Evolutionary conservation across 2,113 vertebrate species (phyloP).

Genomic region (Burhinus oedicnemus): DNA sequence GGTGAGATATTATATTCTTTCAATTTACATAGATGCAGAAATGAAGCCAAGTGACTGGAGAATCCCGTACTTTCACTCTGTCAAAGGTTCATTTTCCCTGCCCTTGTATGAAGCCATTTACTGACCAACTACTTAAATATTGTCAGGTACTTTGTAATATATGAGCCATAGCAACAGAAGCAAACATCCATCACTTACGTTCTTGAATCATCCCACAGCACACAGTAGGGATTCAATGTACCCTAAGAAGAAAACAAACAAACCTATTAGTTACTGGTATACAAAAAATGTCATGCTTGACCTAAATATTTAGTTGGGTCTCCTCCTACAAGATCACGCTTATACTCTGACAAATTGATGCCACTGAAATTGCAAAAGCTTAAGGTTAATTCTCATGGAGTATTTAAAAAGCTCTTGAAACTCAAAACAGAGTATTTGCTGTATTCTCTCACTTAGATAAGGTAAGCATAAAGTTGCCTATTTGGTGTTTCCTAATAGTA

Average conservation of each 20-base stretch:
- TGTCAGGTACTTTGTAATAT: constrained; percentile 2
- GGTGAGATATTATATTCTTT: not conserved
- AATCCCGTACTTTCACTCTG: not conserved
- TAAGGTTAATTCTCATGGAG: not conserved
- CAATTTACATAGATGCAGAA: not conserved
- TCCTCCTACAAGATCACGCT: not conserved
- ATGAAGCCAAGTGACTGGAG: not conserved
- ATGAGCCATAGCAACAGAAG: constrained; percentile 41
- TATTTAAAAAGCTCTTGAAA: not conserved
- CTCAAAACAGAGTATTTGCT: not conserved
- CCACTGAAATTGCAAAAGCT: not conserved
- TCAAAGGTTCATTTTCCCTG: not conserved
- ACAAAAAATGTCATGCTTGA: not conserved
- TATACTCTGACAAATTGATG: not conserved
- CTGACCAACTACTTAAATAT: not conserved
- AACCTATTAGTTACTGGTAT: not conserved
- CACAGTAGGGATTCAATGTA: constrained; percentile 94
- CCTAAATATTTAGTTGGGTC: not conserved
- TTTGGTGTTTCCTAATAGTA: not conserved
- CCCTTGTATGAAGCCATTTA: not conserved
- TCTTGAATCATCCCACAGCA: constrained; percentile 92
- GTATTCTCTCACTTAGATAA: not conserved
- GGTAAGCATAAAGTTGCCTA: not conserved
- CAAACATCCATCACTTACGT: constrained; percentile 87
- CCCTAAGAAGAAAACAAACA: constrained; percentile 82